Evolutionary conservation across 2,113 vertebrate species (phyloP), one percentile per base, ranked within the genome.

Genomic region (Xyliphius kryptos): DNA sequence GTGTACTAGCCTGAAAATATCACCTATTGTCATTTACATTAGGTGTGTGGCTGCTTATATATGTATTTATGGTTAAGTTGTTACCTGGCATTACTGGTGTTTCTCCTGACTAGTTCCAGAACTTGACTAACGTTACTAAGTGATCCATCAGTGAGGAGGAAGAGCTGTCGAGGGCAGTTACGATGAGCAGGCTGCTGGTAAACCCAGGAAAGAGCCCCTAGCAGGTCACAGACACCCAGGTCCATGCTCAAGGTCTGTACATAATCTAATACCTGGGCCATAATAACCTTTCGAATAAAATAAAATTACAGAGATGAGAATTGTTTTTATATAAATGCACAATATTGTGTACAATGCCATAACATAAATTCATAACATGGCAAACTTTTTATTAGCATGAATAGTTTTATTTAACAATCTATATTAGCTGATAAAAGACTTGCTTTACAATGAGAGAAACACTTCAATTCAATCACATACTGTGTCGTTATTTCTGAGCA

Each of bases 101-200:
- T 92, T 74, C 89, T 87, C 61, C 91, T 87, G 74, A 95, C 79
- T 75, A 98, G 74, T 79, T 92, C 92, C n/a, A 97, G 84, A 66
- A 90, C 79, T 73, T 79, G 89, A 53, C 89, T 86, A 0, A 83
- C 74, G 1, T 75, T 86, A 55, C 19, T 67, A 12, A 71, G 49
- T 1, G 77, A 82, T 0, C 82, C 80, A 0, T 87, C 77, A 0
- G 87, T 92, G 63, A 98, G 79, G 67, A 98, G 83, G 71, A 98
- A 93, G 4, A 97, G 81, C 83, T 98, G 95, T 1, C 94, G 89
- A 14, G 96, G 94, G 72, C 89, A 87, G 17, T 85, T 88, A 0
- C 83, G 89, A 63, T 88, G 92, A 67, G 86, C 84, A 4, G 92
- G 90, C 70, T 93, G 92, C 12, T 85, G 86, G 79, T 92, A 81